These are phyloP conservation scores for Sarcophaga caerulescens DNA, from an alignment of 2,888 invertebrate genomes.

Conservation along the genomic window DNA sequence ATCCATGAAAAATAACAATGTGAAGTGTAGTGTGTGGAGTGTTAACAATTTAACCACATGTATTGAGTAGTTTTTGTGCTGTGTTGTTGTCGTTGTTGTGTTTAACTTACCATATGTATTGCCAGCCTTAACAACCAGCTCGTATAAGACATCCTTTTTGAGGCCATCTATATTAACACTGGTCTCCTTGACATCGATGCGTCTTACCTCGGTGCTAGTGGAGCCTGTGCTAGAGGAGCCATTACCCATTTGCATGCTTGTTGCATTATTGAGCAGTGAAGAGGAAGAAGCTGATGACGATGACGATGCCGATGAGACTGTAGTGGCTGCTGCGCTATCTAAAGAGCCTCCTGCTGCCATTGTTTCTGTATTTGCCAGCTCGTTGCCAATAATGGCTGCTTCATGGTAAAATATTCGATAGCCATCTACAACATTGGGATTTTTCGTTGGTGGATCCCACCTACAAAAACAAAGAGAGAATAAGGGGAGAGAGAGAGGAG, in stretches of 20 bases:
- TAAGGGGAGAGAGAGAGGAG: background rate
- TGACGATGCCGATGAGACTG: constrained; percentile 1
- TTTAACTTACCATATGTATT: constrained; percentile 85
- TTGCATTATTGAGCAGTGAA: constrained; percentile 76
- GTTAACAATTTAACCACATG: background rate
- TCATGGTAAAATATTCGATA: constrained; percentile 92
- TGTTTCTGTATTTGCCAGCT: constrained; percentile 67
- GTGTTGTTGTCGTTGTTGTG: background rate
- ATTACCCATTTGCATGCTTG: constrained; percentile 73
- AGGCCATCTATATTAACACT: constrained; percentile 87
- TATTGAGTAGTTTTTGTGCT: background rate
- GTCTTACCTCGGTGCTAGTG: constrained; percentile 83
- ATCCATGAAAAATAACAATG: constrained; percentile 8
- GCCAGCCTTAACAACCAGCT: constrained; percentile 91
- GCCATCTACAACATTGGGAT: constrained; percentile 90
- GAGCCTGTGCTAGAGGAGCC: constrained; percentile 27
- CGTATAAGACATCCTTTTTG: constrained; percentile 88
- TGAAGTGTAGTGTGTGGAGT: too few relatives aligned
- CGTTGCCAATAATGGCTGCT: constrained; percentile 81
- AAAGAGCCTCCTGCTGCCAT: constrained; percentile 44
- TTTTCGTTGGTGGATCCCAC: constrained; percentile 91
- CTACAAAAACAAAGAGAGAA: constrained; percentile 74
- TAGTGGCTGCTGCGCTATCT: constrained; percentile 17
- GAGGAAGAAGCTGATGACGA: constrained; percentile 13
- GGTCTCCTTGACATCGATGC: constrained; percentile 88